These are phyloP conservation scores for Smittia aterrima DNA, from an alignment of 2,888 invertebrate species.

Conservation along the genomic window DNA sequence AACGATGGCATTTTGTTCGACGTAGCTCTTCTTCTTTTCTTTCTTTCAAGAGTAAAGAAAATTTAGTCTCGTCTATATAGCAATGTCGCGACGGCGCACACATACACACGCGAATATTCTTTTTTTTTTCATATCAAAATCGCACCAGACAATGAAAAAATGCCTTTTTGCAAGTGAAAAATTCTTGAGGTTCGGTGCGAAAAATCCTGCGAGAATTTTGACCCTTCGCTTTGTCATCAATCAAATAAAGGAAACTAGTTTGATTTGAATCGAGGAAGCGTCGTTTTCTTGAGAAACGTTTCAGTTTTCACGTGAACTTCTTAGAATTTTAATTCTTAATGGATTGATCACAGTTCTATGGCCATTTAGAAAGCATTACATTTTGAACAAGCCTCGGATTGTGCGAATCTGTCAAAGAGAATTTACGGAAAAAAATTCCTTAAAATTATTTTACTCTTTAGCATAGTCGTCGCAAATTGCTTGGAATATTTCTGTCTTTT, in stretches of 20 bases:
- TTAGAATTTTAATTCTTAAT: too few relatives aligned
- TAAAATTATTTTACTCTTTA: too few relatives aligned
- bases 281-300: too few relatives aligned
- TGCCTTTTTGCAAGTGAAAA: slow-evolving; percentile 31
- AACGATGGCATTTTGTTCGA: slow-evolving; percentile 19
- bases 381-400: too few relatives aligned
- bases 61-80: slow-evolving; percentile 37
- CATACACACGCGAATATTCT: slow-evolving; percentile 1
- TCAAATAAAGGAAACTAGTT: too few relatives aligned
- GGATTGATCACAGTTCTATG: too few relatives aligned
- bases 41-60: slow-evolving; percentile 27
- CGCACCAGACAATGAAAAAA: slow-evolving; percentile 40
- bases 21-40: not conserved
- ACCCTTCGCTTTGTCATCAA: not conserved
- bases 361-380: too few relatives aligned
- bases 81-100: slow-evolving; percentile 41
- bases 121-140: slow-evolving; percentile 35
- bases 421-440: slow-evolving; percentile 14
- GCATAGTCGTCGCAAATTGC: slow-evolving; percentile 30
- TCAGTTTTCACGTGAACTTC: too few relatives aligned
- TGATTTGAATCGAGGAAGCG: too few relatives aligned
- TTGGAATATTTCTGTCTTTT: slow-evolving; percentile 38
- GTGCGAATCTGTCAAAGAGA: not conserved
- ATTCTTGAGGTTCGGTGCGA: slow-evolving; percentile 1
- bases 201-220: not conserved